phyloP scores from a whole-genome alignment of 2,888 invertebrate genomes.

The Ferdinandea cuprea region DNA sequence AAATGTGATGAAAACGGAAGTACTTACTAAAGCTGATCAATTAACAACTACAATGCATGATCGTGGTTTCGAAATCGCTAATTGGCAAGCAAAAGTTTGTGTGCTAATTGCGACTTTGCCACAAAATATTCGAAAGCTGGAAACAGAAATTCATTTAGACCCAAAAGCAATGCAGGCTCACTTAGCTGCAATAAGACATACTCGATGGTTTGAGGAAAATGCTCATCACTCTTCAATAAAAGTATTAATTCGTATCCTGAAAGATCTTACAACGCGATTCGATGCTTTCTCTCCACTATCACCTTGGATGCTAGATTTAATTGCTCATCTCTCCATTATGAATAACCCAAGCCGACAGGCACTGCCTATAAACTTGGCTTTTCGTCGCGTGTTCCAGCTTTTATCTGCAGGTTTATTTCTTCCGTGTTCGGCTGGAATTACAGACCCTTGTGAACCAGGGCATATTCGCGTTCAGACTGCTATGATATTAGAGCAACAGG shows the following conservation, averaged over 20 bases:
- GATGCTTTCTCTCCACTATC: slow-evolving; percentile 95
- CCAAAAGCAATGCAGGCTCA: slow-evolving; percentile 93
- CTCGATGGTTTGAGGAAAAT: slow-evolving; percentile 99
- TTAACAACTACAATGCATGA: slow-evolving; percentile 85
- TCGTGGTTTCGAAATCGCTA: slow-evolving; percentile 94
- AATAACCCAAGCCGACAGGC: slow-evolving; percentile 97
- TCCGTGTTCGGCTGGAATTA: slow-evolving; percentile 95
- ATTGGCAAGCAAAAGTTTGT: slow-evolving; percentile 92
- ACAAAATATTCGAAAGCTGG: slow-evolving; percentile 95
- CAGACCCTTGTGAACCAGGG: slow-evolving; percentile 96
- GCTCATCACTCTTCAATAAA: slow-evolving; percentile 98
- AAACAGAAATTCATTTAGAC: slow-evolving; percentile 92
- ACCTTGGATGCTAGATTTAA: slow-evolving; percentile 98
- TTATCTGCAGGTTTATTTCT: slow-evolving; percentile 97
- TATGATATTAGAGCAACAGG: slow-evolving; percentile 95
- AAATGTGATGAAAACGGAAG: slow-evolving; percentile 86
- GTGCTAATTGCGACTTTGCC: slow-evolving; percentile 97
- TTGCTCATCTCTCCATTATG: slow-evolving; percentile 98
- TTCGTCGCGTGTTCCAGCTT: slow-evolving; percentile 94
- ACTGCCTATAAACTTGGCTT: slow-evolving; percentile 95
- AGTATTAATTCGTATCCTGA: slow-evolving; percentile 95
- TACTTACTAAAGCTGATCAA: slow-evolving; percentile 85
- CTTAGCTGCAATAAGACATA: slow-evolving; percentile 96
- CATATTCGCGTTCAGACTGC: slow-evolving; percentile 95
- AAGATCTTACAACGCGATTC: slow-evolving; percentile 95